Conservation (phyloP, 2,888 invertebrate species). For the Sinhomidia bicolor region DNA sequence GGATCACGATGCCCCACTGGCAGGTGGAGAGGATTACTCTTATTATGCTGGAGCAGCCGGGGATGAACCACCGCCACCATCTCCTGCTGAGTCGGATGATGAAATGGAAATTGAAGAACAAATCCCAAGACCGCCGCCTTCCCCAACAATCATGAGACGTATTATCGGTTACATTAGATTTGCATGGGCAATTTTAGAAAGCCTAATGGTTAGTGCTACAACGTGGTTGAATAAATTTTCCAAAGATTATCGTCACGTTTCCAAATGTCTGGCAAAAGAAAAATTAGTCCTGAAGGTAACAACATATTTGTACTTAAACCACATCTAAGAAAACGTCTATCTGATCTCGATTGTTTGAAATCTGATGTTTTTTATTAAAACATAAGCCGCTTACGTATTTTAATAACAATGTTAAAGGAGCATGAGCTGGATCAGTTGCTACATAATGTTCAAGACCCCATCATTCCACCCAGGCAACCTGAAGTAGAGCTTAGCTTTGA, state of each 20-base stretch:
- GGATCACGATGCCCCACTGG: constrained; percentile 77
- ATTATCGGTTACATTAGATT: constrained; percentile 84
- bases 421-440: constrained; percentile 67
- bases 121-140: constrained; percentile 65
- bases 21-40: constrained; percentile 75
- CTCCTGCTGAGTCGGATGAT: constrained; percentile 65
- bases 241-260: constrained; percentile 96
- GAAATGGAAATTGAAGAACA: constrained; percentile 60
- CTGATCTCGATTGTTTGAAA: background rate
- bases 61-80: constrained; percentile 69
- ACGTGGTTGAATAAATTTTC: constrained; percentile 93
- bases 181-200: constrained; percentile 88
- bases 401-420: constrained; percentile 53
- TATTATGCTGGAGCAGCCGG: constrained; percentile 72
- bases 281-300: constrained; percentile 92
- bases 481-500: constrained; percentile 71
- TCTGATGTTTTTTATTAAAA: background rate
- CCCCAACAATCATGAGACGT: constrained; percentile 81
- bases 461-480: constrained; percentile 50
- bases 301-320: too few species aligned
- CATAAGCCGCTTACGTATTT: too few species aligned
- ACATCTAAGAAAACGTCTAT: too few species aligned
- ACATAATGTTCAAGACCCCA: constrained; percentile 61
- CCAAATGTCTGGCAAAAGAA: constrained; percentile 92
- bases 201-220: constrained; percentile 91